Percentiles rank a stretch among this genome's conserved stretches.
phyloP scores from a whole-genome alignment of 2,888 invertebrate genomes.

The Elmis aenea region DNA sequence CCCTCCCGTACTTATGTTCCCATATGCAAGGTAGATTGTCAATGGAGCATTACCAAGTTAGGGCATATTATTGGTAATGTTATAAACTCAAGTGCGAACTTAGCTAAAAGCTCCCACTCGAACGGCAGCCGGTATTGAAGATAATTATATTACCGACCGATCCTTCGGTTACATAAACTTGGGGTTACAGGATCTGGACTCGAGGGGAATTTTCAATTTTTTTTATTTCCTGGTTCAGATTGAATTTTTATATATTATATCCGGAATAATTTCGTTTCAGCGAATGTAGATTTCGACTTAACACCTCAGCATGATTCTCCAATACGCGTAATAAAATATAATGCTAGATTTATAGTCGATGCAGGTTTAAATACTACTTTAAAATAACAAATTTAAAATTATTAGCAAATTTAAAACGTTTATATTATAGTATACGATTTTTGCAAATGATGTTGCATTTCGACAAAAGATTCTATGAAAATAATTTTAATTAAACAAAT shows the following conservation, averaged over 20 bases:
- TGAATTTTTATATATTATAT: conserved; percentile 33
- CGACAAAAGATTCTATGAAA: too few species aligned
- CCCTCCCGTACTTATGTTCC: conserved; percentile 22
- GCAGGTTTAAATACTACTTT: too few species aligned
- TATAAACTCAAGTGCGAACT: conserved; percentile 41
- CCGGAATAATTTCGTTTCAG: too few species aligned
- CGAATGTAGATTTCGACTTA: too few species aligned
- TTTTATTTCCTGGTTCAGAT: conserved; percentile 30
- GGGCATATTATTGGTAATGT: conserved; percentile 40
- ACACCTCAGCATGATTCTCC: too few species aligned
- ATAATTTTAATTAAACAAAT: too few species aligned
- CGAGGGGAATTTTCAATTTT: conserved; percentile 25
- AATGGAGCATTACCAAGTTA: conserved; percentile 29
- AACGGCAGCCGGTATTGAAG: conserved; percentile 36
- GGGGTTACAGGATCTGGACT: conserved; percentile 24
- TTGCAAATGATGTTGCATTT: too few species aligned
- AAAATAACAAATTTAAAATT: too few species aligned
- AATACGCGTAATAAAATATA: too few species aligned
- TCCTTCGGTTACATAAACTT: conserved; percentile 31
- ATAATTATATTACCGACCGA: conserved; percentile 40
- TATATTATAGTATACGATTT: too few species aligned
- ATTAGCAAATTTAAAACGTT: too few species aligned
- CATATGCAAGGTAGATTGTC: conserved; percentile 26
- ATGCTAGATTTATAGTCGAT: too few species aligned
- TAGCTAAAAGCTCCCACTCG: conserved; percentile 40